Conservation (phyloP, 2,113 vertebrate species). For the Nanorana parkeri region DNA sequence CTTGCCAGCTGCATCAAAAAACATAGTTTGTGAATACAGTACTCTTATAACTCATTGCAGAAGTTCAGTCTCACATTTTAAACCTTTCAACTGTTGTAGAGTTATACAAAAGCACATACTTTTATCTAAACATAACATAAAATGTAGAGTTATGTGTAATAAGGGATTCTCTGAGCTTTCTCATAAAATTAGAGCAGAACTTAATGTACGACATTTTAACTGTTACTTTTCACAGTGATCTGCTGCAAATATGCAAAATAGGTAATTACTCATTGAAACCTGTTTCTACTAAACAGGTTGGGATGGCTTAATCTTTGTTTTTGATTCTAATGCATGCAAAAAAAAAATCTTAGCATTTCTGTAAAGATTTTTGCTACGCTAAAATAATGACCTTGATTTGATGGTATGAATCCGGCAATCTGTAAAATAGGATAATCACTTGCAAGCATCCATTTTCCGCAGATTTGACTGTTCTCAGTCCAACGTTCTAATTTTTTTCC, state of each 20-base stretch:
- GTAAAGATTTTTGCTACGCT: neutral
- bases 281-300: neutral
- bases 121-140: slow-evolving; percentile 8
- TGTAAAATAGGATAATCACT: slow-evolving; percentile 49
- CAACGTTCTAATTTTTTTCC: slow-evolving; percentile 40
- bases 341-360: slow-evolving; percentile 25
- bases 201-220: slow-evolving; percentile 4
- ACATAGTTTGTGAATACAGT: too few species aligned
- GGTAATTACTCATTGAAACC: slow-evolving; percentile 32
- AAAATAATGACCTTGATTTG: slow-evolving; percentile 48
- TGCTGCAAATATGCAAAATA: slow-evolving; percentile 24
- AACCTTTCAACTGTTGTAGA: too few species aligned
- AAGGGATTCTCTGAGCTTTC: slow-evolving; percentile 17
- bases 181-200: slow-evolving; percentile 2
- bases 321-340: neutral
- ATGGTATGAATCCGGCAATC: slow-evolving; percentile 35
- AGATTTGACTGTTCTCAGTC: slow-evolving; percentile 49
- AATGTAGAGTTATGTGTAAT: slow-evolving; percentile 7
- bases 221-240: slow-evolving; percentile 7
- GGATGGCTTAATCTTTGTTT: slow-evolving; percentile 25
- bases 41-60: too few species aligned
- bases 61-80: too few species aligned
- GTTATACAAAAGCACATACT: neutral
- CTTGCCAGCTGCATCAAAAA: too few species aligned
- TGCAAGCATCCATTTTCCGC: slow-evolving; percentile 34